Evolutionary conservation across 1,140 invertebrate genomes (phyloP).

Genomic region (Listronotus oregonensis): DNA sequence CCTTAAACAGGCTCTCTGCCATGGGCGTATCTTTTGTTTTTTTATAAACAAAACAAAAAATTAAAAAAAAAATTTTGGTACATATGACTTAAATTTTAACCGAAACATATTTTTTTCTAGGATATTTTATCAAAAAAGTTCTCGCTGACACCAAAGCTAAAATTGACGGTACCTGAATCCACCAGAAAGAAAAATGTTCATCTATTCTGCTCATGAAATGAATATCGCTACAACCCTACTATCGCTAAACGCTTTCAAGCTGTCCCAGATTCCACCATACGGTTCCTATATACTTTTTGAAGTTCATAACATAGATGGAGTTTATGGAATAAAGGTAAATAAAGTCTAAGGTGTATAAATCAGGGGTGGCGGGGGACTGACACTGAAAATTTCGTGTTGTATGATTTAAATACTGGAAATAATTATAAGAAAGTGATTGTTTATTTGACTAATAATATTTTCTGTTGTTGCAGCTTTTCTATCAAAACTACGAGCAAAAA

Average conservation of each 20-base stretch:
- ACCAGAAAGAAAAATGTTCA: conserved; percentile 23
- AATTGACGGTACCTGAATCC: conserved; percentile 9
- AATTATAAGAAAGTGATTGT: neutral
- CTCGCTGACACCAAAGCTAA: conserved; percentile 17
- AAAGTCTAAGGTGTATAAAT: no score
- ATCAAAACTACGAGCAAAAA: conserved; percentile 5
- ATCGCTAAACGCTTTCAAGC: conserved; percentile 27
- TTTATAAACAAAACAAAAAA: no score
- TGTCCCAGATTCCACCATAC: conserved; percentile 45
- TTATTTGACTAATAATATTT: conserved; percentile 1
- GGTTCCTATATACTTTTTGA: conserved; percentile 42
- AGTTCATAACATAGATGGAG: conserved; percentile 35
- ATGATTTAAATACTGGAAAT: no score
- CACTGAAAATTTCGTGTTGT: no score
- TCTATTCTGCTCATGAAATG: conserved; percentile 43
- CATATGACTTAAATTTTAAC: no score
- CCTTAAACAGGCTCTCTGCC: no score
- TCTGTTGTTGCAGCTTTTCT: conserved; percentile 13
- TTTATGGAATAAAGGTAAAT: conserved; percentile 38
- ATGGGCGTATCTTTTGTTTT: no score
- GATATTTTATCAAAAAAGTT: conserved; percentile 22
- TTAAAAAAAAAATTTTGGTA: no score
- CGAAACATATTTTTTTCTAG: no score
- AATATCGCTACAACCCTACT: conserved; percentile 36
- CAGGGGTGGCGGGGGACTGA: no score